Base-by-base conservation (phyloP, 2,113 vertebrate species). In the Shinisaurus crocodilurus region DNA sequence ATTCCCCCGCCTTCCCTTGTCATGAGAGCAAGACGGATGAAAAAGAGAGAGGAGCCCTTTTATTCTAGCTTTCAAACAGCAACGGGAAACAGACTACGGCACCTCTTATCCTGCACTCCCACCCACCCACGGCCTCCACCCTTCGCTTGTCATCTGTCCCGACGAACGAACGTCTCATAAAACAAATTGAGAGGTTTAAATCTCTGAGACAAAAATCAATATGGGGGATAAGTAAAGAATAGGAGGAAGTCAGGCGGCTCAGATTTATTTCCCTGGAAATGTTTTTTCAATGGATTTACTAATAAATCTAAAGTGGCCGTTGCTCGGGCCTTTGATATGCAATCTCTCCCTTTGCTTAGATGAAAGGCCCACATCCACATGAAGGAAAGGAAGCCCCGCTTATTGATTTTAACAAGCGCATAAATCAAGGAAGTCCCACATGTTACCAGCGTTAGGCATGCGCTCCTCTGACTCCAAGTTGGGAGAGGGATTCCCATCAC, bases 191-290 rank as follows among this genome's bases (percentile, higher is more conserved):
- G 95, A 97, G 95, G 96, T 94, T 96, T 96, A 95, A 94, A 95
- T 95, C 95, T 96, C 88, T 1, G 10, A 93, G 96, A 95, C 95
- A 95, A 93, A 97, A 97, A 96, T 95, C 96, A 95, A 93, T 96
- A 96, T 5, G 93, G 94, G 94, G 95, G 93, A 96, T 96, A 96
- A 96, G 94, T 92, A 92, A 96, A 96, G 95, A 91, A 94, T 95
- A 94, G 96, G 94, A 94, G 92, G 94, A 95, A 95, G 96, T 92
- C 88, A 86, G 95, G 92, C 93, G 94, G 87, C 96, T 93, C 90
- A 96, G 96, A 96, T 97, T 97, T 97, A 97, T 97, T 97, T 96
- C 96, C 91, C 90, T 94, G 95, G 95, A 96, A 97, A 94, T 96
- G 92, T 93, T 95, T 96, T 96, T 92, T 95, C 93, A 93, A 89